Percentiles rank a stretch among this genome's conserved stretches.
phyloP scores from a whole-genome alignment of 2,113 vertebrate genomes.

The Electrona antarctica region DNA sequence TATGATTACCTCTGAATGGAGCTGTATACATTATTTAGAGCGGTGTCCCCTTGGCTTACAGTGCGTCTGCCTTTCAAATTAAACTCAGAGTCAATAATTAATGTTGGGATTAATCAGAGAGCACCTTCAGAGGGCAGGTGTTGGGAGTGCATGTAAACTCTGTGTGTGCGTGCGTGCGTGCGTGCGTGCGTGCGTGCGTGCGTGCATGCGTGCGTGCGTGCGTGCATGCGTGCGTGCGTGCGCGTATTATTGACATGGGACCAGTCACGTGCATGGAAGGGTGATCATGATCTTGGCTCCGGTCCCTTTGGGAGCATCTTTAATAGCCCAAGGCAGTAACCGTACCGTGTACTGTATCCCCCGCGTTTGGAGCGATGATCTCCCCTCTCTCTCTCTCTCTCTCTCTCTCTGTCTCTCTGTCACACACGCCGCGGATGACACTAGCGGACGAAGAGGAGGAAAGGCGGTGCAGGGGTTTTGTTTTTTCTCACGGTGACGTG shows the following conservation, averaged over 20 bases:
- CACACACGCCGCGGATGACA: constrained; percentile 41
- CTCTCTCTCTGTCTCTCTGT: not conserved
- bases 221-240: constrained; percentile 12
- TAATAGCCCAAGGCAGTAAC: constrained; percentile 40
- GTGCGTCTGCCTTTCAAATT: constrained; percentile 80
- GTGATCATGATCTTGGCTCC: constrained; percentile 64
- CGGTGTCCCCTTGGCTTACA: constrained; percentile 75
- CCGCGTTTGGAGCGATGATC: constrained; percentile 34
- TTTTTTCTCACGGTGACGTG: constrained; percentile 57
- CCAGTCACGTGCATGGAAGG: constrained; percentile 49
- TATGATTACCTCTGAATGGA: constrained; percentile 88
- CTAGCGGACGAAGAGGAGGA: constrained; percentile 16
- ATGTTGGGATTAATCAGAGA: constrained; percentile 77
- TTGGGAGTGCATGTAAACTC: constrained; percentile 42
- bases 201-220: constrained; percentile 10
- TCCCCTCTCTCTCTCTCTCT: not conserved
- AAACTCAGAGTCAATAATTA: constrained; percentile 82
- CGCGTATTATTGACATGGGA: constrained; percentile 57
- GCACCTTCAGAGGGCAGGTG: constrained; percentile 72
- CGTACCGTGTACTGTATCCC: constrained; percentile 13
- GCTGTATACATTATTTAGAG: constrained; percentile 81
- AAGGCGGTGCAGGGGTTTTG: constrained; percentile 33
- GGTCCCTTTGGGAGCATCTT: constrained; percentile 50
- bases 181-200: not conserved
- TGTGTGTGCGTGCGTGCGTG: not conserved